phyloP scores from a whole-genome alignment of 2,888 invertebrate species.

The Drosophila conformis region DNA sequence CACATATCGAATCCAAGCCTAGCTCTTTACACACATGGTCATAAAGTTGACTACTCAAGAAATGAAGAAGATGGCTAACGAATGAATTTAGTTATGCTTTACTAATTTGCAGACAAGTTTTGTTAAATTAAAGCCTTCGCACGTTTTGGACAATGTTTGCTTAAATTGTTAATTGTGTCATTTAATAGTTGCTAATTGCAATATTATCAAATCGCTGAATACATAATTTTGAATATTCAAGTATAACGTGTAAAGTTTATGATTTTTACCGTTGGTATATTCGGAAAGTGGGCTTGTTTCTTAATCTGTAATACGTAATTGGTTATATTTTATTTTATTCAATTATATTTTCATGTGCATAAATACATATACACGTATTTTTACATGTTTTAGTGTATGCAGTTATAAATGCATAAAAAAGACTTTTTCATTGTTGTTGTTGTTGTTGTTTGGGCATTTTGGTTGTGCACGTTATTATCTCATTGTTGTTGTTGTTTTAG shows the following conservation, averaged over 20 bases:
- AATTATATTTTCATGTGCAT: slow-evolving; percentile 9
- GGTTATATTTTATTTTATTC: slow-evolving; percentile 32
- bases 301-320: slow-evolving; percentile 22
- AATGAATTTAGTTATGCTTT: slow-evolving; percentile 39
- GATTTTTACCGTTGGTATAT: slow-evolving; percentile 24
- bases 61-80: slow-evolving; percentile 19
- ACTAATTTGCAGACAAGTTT: slow-evolving; percentile 74
- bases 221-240: slow-evolving; percentile 13
- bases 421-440: slow-evolving; percentile 17
- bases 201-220: slow-evolving; percentile 12
- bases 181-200: slow-evolving; percentile 55
- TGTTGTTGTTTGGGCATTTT: slow-evolving; percentile 7
- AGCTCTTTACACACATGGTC: neutral
- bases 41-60: slow-evolving; percentile 14
- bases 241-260: neutral
- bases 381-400: slow-evolving; percentile 13
- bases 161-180: slow-evolving; percentile 43
- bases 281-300: slow-evolving; percentile 70
- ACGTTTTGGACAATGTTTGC: slow-evolving; percentile 35
- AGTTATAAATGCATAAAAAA: slow-evolving; percentile 40
- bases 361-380: neutral
- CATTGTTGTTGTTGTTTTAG: slow-evolving; percentile 31
- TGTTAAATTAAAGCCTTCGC: slow-evolving; percentile 55
- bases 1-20: neutral
- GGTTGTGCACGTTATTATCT: slow-evolving; percentile 46